Base-by-base conservation (phyloP, 1,140 invertebrate species). In the Delia radicum region DNA sequence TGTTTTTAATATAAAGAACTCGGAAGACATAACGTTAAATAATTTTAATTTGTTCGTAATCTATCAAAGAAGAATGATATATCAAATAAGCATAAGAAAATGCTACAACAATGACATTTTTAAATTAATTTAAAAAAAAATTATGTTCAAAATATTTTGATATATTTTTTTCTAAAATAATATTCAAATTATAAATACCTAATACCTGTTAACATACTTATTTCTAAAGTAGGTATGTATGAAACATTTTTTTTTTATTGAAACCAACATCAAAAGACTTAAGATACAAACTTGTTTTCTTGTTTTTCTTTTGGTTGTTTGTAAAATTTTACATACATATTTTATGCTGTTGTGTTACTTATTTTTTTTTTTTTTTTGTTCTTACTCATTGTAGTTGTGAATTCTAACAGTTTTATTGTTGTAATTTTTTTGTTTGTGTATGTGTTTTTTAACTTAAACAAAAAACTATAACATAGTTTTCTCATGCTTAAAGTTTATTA, bases 371-470 rank as follows among this genome's bases (percentile, higher is more conserved):
- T 65, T n/a, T 26, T 37, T 37, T 21, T 69, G n/a, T 69, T 69
- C 29, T 69, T 69, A 21, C 1, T 4, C 62, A 27, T 21, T 18
- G 37, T 46, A 55, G 72, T 73, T 73, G 72, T 61, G 42, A 61
- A 48, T 73, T 73, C 72, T 73, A 69, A 69, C 65, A 69, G 65
- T 69, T 69, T 69, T 69, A 29, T 65, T 65, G 62, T 69, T 69
- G 65, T 37, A 33, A 6, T 1, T 18, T 24, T 33, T 12, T 33
- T 37, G 8, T 37, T 21, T 18, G 33, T 67, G 21, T 65, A 31
- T 63, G 8, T 63, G 15, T 28, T 5, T 69, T 69, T 21, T 31
- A 69, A 69, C 29, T 33, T 69, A 69, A 55, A 33, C n/a, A 33
- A 33, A 33, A 69, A 69, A 33, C n/a, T 69, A 33, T 69, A 69